Evolutionary conservation across 92 coral and sea anemone species (phyloP).

Genomic region (Micromussa lordhowensis): DNA sequence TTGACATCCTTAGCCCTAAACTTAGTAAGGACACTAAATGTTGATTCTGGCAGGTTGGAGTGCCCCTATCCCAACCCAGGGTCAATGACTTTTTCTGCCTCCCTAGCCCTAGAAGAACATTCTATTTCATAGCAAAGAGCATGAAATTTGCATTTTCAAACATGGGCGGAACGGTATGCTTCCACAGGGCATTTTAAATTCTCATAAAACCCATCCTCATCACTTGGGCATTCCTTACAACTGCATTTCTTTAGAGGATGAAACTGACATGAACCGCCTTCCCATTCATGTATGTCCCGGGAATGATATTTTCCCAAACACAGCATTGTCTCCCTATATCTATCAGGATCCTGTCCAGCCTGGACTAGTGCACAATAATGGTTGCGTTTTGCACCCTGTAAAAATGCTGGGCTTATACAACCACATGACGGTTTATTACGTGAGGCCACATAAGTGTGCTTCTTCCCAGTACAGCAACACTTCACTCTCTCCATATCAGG

Average conservation of each 20-base stretch:
- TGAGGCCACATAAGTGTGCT: background rate
- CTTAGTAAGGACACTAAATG: conserved; percentile 21
- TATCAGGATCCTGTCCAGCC: conserved; percentile 35
- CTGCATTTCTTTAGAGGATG: conserved; percentile 26
- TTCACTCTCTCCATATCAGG: background rate
- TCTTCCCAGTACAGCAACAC: background rate
- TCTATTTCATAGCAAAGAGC: background rate
- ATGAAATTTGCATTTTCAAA: conserved; percentile 9
- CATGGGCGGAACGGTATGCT: conserved; percentile 23
- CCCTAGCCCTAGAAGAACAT: conserved; percentile 14
- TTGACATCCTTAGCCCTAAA: background rate
- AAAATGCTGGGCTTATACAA: background rate
- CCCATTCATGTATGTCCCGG: conserved; percentile 67
- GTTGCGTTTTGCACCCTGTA: background rate
- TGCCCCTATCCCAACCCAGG: conserved; percentile 1
- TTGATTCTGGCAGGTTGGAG: conserved; percentile 26
- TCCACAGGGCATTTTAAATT: conserved; percentile 38
- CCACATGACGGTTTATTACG: background rate
- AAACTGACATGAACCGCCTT: conserved; percentile 32
- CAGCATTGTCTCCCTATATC: conserved; percentile 54
- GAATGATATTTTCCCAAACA: conserved; percentile 60
- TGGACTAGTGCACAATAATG: conserved; percentile 48
- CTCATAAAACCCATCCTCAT: conserved; percentile 54
- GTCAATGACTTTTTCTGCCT: background rate
- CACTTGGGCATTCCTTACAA: conserved; percentile 24